phyloP scores from a whole-genome alignment of 2,888 invertebrate genomes.

The Pseudolycoriella hygida region DNA sequence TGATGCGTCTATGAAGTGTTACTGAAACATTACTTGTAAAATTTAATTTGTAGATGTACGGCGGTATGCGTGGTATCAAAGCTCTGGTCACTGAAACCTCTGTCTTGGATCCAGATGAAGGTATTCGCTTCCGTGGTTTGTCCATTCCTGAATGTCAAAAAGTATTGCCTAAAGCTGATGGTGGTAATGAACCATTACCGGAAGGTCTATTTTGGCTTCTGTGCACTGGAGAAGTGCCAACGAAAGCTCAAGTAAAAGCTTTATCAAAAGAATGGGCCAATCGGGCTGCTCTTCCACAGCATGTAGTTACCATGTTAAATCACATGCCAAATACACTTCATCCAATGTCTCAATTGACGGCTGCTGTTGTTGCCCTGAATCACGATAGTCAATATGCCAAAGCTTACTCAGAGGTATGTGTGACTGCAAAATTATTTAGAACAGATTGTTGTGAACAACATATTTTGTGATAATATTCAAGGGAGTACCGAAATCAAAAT shows the following conservation, averaged over 20 bases:
- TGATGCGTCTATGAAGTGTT: no score
- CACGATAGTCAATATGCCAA: constrained; percentile 70
- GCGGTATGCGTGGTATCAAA: constrained; percentile 88
- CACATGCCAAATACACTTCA: constrained; percentile 64
- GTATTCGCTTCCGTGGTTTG: constrained; percentile 81
- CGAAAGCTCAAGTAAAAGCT: constrained; percentile 52
- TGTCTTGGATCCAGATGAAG: constrained; percentile 81
- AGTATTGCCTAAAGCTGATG: constrained; percentile 55
- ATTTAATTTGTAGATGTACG: constrained; percentile 51
- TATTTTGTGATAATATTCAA: background rate
- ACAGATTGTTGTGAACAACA: background rate
- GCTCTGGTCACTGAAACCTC: constrained; percentile 86
- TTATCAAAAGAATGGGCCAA: constrained; percentile 63
- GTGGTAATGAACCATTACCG: constrained; percentile 71
- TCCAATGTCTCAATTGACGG: constrained; percentile 73
- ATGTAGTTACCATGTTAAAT: constrained; percentile 66
- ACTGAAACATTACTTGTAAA: no score
- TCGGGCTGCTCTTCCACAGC: constrained; percentile 51
- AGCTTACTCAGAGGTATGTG: constrained; percentile 39
- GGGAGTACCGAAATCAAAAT: constrained; percentile 55
- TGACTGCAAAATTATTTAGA: no score
- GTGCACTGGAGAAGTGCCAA: constrained; percentile 76
- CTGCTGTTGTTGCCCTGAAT: constrained; percentile 65
- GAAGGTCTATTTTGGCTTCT: constrained; percentile 92
- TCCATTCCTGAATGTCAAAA: constrained; percentile 88